Percentiles rank a stretch among this genome's conserved stretches.
Conservation (phyloP, 2,797 vertebrate species). For the Masticophis lateralis region DNA sequence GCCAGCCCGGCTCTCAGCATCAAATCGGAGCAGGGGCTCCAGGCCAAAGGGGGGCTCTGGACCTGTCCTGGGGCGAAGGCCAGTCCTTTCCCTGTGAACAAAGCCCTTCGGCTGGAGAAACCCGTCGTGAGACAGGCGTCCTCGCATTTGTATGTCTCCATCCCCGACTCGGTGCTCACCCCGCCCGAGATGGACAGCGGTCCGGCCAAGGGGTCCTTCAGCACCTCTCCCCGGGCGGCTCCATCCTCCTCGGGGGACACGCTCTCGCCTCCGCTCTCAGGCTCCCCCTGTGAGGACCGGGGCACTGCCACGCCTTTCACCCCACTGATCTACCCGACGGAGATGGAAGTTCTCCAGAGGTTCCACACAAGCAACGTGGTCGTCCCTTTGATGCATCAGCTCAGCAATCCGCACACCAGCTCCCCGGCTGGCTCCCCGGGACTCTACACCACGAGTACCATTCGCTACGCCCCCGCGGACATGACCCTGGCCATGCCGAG, state of each 20-base stretch:
- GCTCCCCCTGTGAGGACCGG: constrained; percentile 76
- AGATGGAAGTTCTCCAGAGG: constrained; percentile 29
- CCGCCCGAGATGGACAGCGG: constrained; percentile 47
- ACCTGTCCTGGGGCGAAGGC: constrained; percentile 50
- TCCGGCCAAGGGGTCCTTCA: constrained; percentile 72
- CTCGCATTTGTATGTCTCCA: constrained; percentile 48
- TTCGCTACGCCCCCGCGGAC: constrained; percentile 87
- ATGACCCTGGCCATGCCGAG: constrained; percentile 75
- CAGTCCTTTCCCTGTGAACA: constrained; percentile 15
- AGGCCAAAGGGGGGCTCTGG: constrained; percentile 27
- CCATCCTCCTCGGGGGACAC: constrained; percentile 14
- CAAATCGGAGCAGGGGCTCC: constrained; percentile 77
- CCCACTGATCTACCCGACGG: constrained; percentile 64
- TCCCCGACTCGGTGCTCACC: constrained; percentile 72
- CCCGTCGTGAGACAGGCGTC: neutral
- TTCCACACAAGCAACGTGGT: constrained; percentile 78
- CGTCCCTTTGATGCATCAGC: constrained; percentile 76
- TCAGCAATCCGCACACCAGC: constrained; percentile 57
- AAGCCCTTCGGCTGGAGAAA: constrained; percentile 8
- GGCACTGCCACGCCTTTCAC: constrained; percentile 69
- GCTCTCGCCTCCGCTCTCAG: constrained; percentile 74
- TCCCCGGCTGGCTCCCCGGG: constrained; percentile 49
- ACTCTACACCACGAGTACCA: constrained; percentile 85
- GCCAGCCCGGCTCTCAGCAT: constrained; percentile 61
- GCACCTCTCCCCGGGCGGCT: constrained; percentile 70